Base-by-base conservation (phyloP, 92 coral and sea anemone genomes). In the Blastomussa wellsi region DNA sequence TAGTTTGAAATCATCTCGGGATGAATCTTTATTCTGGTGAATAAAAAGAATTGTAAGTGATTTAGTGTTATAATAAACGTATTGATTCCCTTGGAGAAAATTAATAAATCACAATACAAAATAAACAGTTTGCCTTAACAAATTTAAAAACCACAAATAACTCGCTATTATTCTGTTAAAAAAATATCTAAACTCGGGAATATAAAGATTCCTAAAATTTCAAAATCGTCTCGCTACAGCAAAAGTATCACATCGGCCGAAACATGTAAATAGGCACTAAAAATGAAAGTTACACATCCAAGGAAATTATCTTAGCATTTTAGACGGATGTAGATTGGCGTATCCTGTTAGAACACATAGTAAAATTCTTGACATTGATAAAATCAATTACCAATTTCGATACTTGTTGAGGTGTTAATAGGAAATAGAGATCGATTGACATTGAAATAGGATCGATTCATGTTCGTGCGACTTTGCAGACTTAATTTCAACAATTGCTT, bases 1-100 rank as follows among this genome's bases (percentile, higher is more conserved):
- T 29, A 88, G 66, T 37, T 92, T 89, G 69, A 94, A 74, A 35
- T 94, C 95, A 35, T 92, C 95, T 12, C 71, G 88, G 7, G 95
- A 76, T 70, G 90, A 77, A 82, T 90, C 95, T 10, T 88, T 88
- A 29, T 74, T 81, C 92, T 92, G 88, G 72, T 51, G 60, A 73
- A 42, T 17, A 5, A 2, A 57, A 52, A 72, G 38, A 71, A 35
- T 13, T 3, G 2, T 0, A 22, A 68, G 20, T 17, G n/a, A 76
- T 53, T 31, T 19, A 51, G n/a, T 37, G 22, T 6, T 35, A 15
- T n/a, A 20, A 64, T 33, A 22, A 20, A 77, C 80, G 35, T 9
- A 53, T 22, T 52, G n/a, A 53, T 77, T 77, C 20, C 33, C 10
- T 39, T 26, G 42, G 77, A 10, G 55, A 10, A 38, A 72, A 24